A percentile compares a stretch with the other conserved stretches of the same genome.
Evolutionary conservation across 2,113 vertebrate genomes (phyloP).

Genomic region (Meleagris gallopavo): DNA sequence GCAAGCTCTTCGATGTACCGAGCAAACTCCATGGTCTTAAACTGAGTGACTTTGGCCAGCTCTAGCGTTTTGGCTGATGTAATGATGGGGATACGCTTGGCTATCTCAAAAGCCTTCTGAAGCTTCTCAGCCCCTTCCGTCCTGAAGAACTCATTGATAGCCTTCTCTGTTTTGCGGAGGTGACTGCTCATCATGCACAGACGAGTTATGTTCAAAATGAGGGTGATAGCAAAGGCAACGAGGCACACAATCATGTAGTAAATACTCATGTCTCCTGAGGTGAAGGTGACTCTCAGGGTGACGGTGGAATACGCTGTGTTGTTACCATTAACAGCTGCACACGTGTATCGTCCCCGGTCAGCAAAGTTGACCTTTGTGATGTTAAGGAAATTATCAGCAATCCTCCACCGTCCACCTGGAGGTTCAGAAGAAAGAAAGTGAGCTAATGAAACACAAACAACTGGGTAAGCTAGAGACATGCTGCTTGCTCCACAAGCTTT

Average conservation of each 20-base stretch:
- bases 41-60: slow-evolving; percentile 94
- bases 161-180: slow-evolving; percentile 91
- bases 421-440: slow-evolving; percentile 40
- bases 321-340: slow-evolving; percentile 52
- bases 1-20: slow-evolving; percentile 95
- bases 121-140: slow-evolving; percentile 94
- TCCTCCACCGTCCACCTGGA: slow-evolving; percentile 85
- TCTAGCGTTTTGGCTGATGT: slow-evolving; percentile 92
- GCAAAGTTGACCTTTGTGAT: slow-evolving; percentile 88
- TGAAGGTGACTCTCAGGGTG: slow-evolving; percentile 89
- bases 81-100: slow-evolving; percentile 94
- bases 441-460: not conserved
- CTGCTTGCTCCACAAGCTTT: not conserved
- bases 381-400: slow-evolving; percentile 84
- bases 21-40: slow-evolving; percentile 94
- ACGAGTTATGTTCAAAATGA: slow-evolving; percentile 90
- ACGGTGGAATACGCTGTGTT: slow-evolving; percentile 82
- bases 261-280: slow-evolving; percentile 88
- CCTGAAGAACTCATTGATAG: slow-evolving; percentile 96
- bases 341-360: slow-evolving; percentile 92
- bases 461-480: not conserved
- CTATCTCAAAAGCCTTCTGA: slow-evolving; percentile 95
- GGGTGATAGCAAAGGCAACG: slow-evolving; percentile 89
- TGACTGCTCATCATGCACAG: slow-evolving; percentile 96
- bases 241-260: slow-evolving; percentile 93